Evolutionary conservation across 2,888 invertebrate species (phyloP).

Genomic region (Thymelicus sylvestris): DNA sequence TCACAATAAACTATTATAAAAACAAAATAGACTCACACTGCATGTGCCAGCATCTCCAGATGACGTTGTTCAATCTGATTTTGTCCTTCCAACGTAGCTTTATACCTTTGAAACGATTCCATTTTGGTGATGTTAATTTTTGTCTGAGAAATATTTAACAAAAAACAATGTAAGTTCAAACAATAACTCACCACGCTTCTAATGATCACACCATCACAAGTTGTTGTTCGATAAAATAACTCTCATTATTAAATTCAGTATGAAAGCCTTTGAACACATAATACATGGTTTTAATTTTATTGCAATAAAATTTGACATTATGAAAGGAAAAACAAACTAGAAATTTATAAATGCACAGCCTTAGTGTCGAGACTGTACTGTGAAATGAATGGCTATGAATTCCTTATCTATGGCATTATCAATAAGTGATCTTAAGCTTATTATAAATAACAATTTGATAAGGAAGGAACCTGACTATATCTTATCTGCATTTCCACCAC

Average conservation of each 20-base stretch:
- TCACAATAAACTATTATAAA: neutral
- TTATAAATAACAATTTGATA: conserved; percentile 77
- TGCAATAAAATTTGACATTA: conserved; percentile 66
- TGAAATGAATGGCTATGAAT: conserved; percentile 58
- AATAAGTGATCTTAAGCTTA: conserved; percentile 77
- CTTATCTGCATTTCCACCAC: conserved; percentile 69
- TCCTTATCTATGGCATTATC: conserved; percentile 73
- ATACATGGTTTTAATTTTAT: conserved; percentile 71
- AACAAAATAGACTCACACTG: conserved; percentile 90
- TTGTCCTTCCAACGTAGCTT: conserved; percentile 99
- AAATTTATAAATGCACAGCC: conserved; percentile 59
- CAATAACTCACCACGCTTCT: conserved; percentile 66
- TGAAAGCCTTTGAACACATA: conserved; percentile 65
- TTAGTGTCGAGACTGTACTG: conserved; percentile 62
- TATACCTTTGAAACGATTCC: conserved; percentile 99
- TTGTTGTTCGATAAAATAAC: conserved; percentile 59
- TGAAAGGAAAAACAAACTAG: conserved; percentile 47
- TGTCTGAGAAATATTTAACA: conserved; percentile 88
- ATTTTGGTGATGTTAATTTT: conserved; percentile 99
- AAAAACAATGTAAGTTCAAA: conserved; percentile 45
- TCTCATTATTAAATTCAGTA: conserved; percentile 61
- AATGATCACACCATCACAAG: conserved; percentile 65
- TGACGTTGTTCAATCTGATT: conserved; percentile 99
- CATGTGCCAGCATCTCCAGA: conserved; percentile 99
- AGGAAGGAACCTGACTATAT: conserved; percentile 69